A percentile compares a stretch with the other conserved stretches of the same genome.
Evolutionary conservation across 2,797 vertebrate genomes (phyloP).

Genomic region (Jordanella pulchra): DNA sequence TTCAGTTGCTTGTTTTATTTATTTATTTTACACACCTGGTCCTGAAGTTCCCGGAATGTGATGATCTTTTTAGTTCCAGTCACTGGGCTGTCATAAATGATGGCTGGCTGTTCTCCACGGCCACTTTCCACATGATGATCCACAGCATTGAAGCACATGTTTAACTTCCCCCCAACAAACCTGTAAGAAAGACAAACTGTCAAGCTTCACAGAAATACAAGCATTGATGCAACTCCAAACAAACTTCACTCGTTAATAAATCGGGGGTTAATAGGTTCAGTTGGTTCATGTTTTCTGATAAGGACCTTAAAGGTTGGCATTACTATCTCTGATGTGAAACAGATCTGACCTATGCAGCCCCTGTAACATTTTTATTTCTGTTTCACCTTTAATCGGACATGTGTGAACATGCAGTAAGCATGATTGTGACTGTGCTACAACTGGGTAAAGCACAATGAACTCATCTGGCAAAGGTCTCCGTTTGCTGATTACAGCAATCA

Average conservation of each 20-base stretch:
- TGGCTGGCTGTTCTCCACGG: conserved; percentile 85
- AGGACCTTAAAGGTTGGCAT: background rate
- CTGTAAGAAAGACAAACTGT: conserved; percentile 65
- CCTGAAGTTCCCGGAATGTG: conserved; percentile 87
- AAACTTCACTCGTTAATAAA: background rate
- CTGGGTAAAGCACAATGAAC: background rate
- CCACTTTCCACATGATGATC: conserved; percentile 91
- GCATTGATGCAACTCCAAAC: background rate
- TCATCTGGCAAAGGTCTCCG: background rate
- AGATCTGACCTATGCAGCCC: background rate
- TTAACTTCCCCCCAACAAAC: conserved; percentile 92
- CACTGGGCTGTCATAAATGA: conserved; percentile 95
- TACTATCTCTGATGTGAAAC: background rate
- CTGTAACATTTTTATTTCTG: background rate
- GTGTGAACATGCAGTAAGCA: background rate
- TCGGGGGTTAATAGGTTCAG: background rate
- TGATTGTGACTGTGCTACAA: background rate
- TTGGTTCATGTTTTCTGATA: background rate
- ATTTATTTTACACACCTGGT: conserved; percentile 83
- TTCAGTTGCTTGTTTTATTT: background rate
- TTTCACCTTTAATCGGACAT: background rate
- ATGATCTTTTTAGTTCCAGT: conserved; percentile 86
- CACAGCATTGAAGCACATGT: conserved; percentile 93
- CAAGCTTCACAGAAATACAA: background rate
- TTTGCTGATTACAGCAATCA: conserved; percentile 25